Percentiles rank a stretch among this genome's conserved stretches.
These are phyloP conservation scores for Rhagonycha fulva DNA, from an alignment of 2,888 invertebrate genomes.

Conservation along the genomic window DNA sequence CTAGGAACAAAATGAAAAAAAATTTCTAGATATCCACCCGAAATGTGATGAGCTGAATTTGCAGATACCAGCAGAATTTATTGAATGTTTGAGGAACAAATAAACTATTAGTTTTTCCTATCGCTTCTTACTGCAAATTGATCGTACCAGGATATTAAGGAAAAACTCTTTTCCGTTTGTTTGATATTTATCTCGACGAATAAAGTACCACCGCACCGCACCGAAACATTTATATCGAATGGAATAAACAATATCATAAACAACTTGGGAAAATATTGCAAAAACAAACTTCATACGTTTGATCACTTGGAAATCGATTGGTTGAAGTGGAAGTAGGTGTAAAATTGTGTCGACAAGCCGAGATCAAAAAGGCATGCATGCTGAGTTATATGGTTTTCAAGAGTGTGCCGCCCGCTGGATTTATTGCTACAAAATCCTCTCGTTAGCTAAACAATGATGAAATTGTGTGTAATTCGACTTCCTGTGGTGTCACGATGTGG, in stretches of 20 bases:
- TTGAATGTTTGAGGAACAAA: constrained; percentile 28
- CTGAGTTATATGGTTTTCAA: not conserved
- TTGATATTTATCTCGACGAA: not conserved
- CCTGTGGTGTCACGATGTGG: not conserved
- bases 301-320: not conserved
- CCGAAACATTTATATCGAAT: not conserved
- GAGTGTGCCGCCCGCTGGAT: not conserved
- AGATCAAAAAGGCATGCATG: not conserved
- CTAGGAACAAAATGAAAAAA: not conserved
- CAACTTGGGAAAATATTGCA: not conserved
- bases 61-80: constrained; percentile 23
- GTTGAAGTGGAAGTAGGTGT: not conserved
- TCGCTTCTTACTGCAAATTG: constrained; percentile 11
- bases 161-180: not conserved
- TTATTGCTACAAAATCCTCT: not conserved
- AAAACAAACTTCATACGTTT: not conserved
- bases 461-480: not conserved
- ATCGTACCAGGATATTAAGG: constrained; percentile 13
- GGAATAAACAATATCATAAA: not conserved
- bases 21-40: not conserved
- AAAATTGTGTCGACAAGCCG: not conserved
- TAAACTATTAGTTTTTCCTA: constrained; percentile 21
- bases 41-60: constrained; percentile 9
- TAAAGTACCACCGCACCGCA: not conserved
- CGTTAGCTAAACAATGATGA: not conserved